Evolutionary conservation across 2,113 vertebrate species (phyloP).

Genomic region (Muntiacus muntjak): DNA sequence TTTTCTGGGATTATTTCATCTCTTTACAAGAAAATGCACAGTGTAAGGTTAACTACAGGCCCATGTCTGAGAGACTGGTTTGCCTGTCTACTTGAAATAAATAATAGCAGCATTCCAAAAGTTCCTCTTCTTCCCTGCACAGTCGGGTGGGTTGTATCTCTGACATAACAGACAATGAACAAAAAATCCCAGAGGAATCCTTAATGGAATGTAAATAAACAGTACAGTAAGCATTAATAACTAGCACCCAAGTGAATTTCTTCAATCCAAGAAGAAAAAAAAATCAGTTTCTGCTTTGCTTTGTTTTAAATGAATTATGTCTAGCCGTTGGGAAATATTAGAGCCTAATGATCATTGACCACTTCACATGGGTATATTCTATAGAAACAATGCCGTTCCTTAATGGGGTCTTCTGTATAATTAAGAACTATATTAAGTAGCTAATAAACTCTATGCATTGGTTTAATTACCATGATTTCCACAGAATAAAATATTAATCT

Average conservation of each 20-base stretch:
- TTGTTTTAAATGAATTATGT: neutral
- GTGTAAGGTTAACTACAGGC: neutral
- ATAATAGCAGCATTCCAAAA: neutral
- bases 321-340: neutral
- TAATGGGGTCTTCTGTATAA: neutral
- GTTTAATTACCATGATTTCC: neutral
- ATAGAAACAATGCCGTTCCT: neutral
- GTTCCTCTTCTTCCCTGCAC: neutral
- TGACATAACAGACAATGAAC: neutral
- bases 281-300: neutral
- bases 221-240: neutral
- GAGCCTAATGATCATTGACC: fast-evolving
- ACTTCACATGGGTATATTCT: neutral
- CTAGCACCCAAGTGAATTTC: neutral
- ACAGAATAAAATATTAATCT: neutral
- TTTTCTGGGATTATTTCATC: conserved; percentile 57
- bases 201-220: neutral
- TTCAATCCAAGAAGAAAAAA: neutral
- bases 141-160: neutral
- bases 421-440: neutral
- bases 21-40: conserved; percentile 42
- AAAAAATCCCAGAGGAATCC: neutral
- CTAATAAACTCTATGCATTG: neutral
- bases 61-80: neutral
- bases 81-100: neutral